Base-by-base conservation (phyloP, 2,888 invertebrate species). In the Pandemis cinnamomeana region DNA sequence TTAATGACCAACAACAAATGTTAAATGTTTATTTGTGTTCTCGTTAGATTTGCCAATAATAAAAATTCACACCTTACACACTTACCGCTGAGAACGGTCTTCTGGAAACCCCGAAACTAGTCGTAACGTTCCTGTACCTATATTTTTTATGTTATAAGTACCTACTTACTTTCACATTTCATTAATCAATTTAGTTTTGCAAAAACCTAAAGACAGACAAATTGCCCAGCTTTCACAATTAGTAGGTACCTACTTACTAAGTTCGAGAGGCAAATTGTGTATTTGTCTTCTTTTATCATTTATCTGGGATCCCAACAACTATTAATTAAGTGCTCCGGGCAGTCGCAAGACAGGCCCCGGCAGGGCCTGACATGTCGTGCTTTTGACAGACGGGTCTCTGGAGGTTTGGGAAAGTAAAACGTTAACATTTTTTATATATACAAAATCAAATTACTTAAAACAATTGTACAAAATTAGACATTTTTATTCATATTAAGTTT, bases 281-380 rank as follows among this genome's bases (percentile, higher is more conserved):
- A 63, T 69, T 72, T 64, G 20, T 72, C 15, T 55, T 58, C 11
- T 58, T 58, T 36, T 46, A 55, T 69, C 48, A 44, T 66, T 73
- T 69, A 60, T 70, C 64, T 53, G 6, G 51, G 82, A 82, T 80
- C 83, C 80, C 77, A 85, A 79, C 84, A 87, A 90, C 90, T 91
- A 91, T 92, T 92, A 91, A 91, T 92, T 92, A 91, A 85, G 88
- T 85, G 87, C 89, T 89, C 79, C 84, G 85, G 87, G 89, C 87
- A 81, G 78, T 81, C 78, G 81, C 85, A 87, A 90, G 91, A 91
- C 90, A 90, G 91, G 91, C 89, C 83, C 81, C 83, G 79, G 80
- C 77, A 64, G 68, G 64, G 51, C 44, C 73, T 64, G 73, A 70
- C 73, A 70, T 73, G 69, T 69, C 64, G 72, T 73, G 73, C 15